These are phyloP conservation scores for Porites rus DNA, from an alignment of 92 coral and sea anemone genomes.

Conservation along the genomic window DNA sequence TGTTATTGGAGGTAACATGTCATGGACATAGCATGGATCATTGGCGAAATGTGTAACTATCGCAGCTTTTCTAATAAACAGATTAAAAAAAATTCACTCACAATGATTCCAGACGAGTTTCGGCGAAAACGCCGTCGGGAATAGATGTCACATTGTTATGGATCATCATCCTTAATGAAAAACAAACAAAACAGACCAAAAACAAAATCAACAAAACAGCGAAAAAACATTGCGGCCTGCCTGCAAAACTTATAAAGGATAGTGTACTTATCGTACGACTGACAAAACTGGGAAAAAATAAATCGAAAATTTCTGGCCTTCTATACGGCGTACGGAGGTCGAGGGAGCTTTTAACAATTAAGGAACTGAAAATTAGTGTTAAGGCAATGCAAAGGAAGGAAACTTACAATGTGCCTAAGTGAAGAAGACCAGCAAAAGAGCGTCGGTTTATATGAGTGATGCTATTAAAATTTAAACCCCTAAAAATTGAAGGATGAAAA, in stretches of 20 bases:
- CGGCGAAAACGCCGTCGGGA: neutral
- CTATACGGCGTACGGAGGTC: neutral
- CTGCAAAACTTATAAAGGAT: neutral
- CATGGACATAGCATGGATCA: too few relatives aligned
- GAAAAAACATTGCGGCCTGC: too few relatives aligned
- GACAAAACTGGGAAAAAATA: too few relatives aligned
- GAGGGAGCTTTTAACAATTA: neutral
- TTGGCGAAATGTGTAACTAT: too few relatives aligned
- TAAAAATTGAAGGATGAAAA: neutral
- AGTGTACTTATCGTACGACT: neutral
- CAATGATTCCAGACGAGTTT: neutral
- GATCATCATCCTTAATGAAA: neutral
- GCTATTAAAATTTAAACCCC: neutral
- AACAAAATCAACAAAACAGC: too few relatives aligned
- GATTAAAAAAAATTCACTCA: neutral
- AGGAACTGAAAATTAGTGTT: neutral
- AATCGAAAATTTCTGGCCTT: too few relatives aligned
- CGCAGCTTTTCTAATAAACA: too few relatives aligned
- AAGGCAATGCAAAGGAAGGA: neutral
- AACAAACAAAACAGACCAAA: neutral
- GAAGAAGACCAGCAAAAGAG: neutral
- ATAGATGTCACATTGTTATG: neutral
- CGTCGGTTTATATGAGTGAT: neutral
- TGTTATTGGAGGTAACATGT: too few relatives aligned
- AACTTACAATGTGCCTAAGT: neutral